Percentiles rank a stretch among this genome's conserved stretches.
These are phyloP conservation scores for Cyanistes caeruleus DNA, from an alignment of 2,113 vertebrate species.

Conservation along the genomic window DNA sequence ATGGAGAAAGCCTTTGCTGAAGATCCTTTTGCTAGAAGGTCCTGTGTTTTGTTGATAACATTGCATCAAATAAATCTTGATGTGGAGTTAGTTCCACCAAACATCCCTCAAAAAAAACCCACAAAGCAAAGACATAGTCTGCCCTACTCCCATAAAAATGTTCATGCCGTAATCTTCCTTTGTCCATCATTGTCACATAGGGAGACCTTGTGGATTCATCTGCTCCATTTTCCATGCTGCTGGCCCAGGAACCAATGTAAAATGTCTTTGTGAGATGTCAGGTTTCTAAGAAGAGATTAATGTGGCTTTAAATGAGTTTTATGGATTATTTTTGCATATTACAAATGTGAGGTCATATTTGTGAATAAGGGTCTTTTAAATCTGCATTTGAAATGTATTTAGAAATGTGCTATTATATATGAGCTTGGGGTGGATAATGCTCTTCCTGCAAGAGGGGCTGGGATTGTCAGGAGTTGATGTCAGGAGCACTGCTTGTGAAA, in stretches of 20 bases:
- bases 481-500: neutral
- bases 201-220: neutral
- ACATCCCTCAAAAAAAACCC: neutral
- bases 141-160: neutral
- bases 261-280: neutral
- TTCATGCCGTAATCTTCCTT: neutral
- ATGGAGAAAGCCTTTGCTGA: neutral
- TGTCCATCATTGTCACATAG: accelerated
- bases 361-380: neutral
- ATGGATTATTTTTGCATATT: neutral
- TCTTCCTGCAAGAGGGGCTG: neutral
- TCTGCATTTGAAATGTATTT: neutral
- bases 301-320: neutral
- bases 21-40: neutral
- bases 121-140: neutral
- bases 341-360: neutral
- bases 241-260: neutral
- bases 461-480: neutral
- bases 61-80: neutral
- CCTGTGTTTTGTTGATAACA: neutral
- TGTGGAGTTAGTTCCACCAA: neutral
- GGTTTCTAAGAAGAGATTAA: neutral
- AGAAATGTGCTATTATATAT: neutral
- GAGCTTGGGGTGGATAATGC: neutral
- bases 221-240: neutral